Conservation (phyloP, 1,140 invertebrate species). For the Adoxophyes honmai region DNA sequence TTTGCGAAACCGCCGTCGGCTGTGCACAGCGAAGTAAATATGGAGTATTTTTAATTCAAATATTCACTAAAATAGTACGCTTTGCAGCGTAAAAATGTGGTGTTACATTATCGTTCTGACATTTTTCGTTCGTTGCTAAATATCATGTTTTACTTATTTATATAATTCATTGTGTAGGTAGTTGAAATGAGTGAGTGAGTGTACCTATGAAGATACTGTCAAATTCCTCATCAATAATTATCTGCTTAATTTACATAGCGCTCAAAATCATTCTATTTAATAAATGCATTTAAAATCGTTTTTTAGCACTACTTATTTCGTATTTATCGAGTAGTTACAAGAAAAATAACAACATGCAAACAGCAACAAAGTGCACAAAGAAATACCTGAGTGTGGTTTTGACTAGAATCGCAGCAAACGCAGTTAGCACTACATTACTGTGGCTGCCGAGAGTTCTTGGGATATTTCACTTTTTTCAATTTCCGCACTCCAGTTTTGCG, state of each 20-base stretch:
- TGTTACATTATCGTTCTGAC: neutral
- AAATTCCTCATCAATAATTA: too few relatives aligned
- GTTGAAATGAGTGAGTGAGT: too few relatives aligned
- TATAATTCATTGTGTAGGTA: too few relatives aligned
- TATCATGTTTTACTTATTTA: too few relatives aligned
- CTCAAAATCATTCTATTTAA: too few relatives aligned
- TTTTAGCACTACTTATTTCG: too few relatives aligned
- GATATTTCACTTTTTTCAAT: conserved; percentile 8
- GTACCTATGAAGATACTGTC: too few relatives aligned
- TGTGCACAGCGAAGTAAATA: conserved; percentile 43
- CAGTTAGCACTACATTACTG: neutral
- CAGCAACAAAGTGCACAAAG: neutral
- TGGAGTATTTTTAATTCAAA: conserved; percentile 35
- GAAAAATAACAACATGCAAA: too few relatives aligned
- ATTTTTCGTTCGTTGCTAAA: neutral
- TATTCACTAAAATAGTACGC: conserved; percentile 8
- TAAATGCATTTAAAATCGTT: too few relatives aligned
- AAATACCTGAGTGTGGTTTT: neutral
- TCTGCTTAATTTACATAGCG: too few relatives aligned
- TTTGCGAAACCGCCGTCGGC: conserved; percentile 69
- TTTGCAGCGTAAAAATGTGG: conserved; percentile 1
- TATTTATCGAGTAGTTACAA: too few relatives aligned
- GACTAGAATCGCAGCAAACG: neutral
- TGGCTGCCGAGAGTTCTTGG: neutral
- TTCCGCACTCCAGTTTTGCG: neutral